Evolutionary conservation across 2,888 invertebrate species (phyloP), one percentile per base, ranked within the genome.

Genomic region (Dexiosoma caninum): DNA sequence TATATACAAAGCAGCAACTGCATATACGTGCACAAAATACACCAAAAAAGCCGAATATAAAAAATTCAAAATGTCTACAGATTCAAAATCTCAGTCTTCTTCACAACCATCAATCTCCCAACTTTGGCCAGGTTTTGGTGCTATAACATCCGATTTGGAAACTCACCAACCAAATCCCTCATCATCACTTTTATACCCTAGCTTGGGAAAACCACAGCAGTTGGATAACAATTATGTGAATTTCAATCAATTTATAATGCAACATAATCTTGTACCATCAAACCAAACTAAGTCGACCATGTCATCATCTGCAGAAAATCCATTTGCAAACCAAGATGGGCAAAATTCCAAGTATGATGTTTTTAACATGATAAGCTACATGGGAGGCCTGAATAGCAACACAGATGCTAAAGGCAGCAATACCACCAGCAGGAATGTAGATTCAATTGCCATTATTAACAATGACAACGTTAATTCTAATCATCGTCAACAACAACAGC

Each of bases 191-290:
- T 16, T 46, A 12, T 62, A 42, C 23, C 10, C 46, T 19, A 2
- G 37, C 10, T n/a, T 37, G 7, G 53, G 12, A 2, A 44, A 55
- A 32, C 59, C 67, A 27, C 71, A 69, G 7, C 53, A 59, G 19
- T 21, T n/a, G 14, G 42, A 82, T 75, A 89, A 88, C 80, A 87
- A 89, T 82, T 90, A 90, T 82, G 88, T 90, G n/a, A 86, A 89
- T 75, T 90, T 90, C 69, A 90, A 89, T 84, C 89, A 90, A 80
- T 90, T 90, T 78, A 87, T 90, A 37, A 85, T 88, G 84, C 90
- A 90, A 83, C 90, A 90, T 83, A 89, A 90, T 83, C 81, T 88
- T 16, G 76, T 84, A 16, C 83, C 83, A n/a, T 51, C 62, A 2
- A 27, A 49, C 35, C 62, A 16, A 69, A 35, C 21, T 60, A 67